Conservation (phyloP, 2,888 invertebrate genomes). For the Oxystoma pomonae region DNA sequence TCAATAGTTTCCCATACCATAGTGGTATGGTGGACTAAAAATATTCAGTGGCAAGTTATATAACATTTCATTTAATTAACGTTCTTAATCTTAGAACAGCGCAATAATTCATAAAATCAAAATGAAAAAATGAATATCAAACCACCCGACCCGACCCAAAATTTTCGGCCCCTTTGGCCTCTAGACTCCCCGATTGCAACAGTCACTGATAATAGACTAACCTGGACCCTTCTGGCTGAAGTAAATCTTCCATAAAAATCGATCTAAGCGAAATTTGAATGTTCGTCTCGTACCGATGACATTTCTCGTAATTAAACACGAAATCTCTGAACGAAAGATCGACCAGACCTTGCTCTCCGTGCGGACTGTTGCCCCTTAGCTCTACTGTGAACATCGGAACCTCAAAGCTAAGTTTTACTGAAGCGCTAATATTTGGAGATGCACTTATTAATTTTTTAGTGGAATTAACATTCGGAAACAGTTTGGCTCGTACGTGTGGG, state of each 20-base stretch:
- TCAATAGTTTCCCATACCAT: too few relatives aligned
- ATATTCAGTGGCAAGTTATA: too few relatives aligned
- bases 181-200: too few relatives aligned
- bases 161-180: too few relatives aligned
- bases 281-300: constrained; percentile 64
- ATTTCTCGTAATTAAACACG: constrained; percentile 66
- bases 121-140: constrained; percentile 2
- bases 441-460: constrained; percentile 16
- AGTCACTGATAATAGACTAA: constrained; percentile 1
- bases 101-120: too few relatives aligned
- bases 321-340: constrained; percentile 83
- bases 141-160: too few relatives aligned
- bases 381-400: constrained; percentile 72
- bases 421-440: constrained; percentile 13
- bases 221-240: constrained; percentile 66
- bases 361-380: constrained; percentile 65
- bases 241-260: constrained; percentile 85
- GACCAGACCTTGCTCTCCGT: constrained; percentile 73
- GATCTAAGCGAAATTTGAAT: constrained; percentile 79
- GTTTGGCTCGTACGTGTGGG: constrained; percentile 59
- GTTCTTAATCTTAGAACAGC: too few relatives aligned
- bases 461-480: constrained; percentile 40
- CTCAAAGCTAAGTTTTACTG: constrained; percentile 59
- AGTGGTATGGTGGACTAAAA: too few relatives aligned
- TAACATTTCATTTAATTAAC: too few relatives aligned